Evolutionary conservation across 2,797 vertebrate species (phyloP), one percentile per base, ranked within the genome.

Genomic region (Emys orbicularis): DNA sequence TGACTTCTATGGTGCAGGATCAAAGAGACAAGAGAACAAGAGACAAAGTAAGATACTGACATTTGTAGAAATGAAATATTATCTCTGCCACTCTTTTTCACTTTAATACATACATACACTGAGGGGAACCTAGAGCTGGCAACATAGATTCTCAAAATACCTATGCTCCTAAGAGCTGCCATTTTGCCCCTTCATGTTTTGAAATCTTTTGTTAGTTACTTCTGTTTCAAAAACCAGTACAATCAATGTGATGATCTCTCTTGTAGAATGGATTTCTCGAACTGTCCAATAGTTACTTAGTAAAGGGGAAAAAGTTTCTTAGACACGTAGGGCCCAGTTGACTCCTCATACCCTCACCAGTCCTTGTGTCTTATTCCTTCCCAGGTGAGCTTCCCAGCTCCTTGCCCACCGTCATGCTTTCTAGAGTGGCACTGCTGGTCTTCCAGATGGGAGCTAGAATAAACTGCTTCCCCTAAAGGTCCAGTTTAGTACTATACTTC

Each of bases 401-500:
- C 9, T 25, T 81, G 0, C 27, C 74, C 53, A 25, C 11, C 15
- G 12, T 81, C 8, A 11, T 65, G n/a, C 61, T 81, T 6, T 21
- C 11, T 57, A 47, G 25, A n/a, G 3, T 27, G 23, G 10, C 7
- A 34, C 7, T 41, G 61, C 59, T 61, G 8, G 61, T 3, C 1
- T 88, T 91, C 23, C 34, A 41, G 0, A 0, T 8, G 87, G 29
- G 80, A 93, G 84, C 6, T n/a, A 13, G 5, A 91, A 92, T 84
- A 95, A 92, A 59, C 88, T 50, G 54, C 91, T 95, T 92, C 94
- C 89, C 92, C 94, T 96, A 52, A 96, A 92, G 90, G 88, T 89
- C 12, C 19, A 5, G 0, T 84, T 94, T 79, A 76, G 54, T 94
- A 92, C 19, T 1, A 90, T 83, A 13, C 25, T 18, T 49, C 27